Evolutionary conservation across 1,140 invertebrate genomes (phyloP), one percentile per base, ranked within the genome.

Genomic region (Ceratosolen solmsi): DNA sequence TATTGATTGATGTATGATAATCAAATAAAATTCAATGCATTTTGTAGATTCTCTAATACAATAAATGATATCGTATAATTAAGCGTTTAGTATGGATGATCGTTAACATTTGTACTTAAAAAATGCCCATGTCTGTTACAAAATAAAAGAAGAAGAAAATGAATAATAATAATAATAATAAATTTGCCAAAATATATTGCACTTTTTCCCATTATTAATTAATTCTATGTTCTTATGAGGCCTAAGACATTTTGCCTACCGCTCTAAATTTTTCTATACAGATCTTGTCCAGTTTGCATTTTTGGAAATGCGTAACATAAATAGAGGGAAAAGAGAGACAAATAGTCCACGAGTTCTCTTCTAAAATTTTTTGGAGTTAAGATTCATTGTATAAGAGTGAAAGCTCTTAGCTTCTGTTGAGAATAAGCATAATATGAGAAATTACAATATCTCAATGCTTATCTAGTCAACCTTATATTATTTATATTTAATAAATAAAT

Each of bases 71-170:
- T 70, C 25, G 41, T 4, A 15, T 71, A 30, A 49, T 71, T 27
- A 27, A 25, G 41, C 38, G 41, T 71, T 71, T 0, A 27, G 7
- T 63, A 33, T 54, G 1, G 25, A 73, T 27, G 27, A 22, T 56
- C 3, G 25, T 54, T 13, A n/a, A 56, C 15, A 13, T 33, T 58
- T 75, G 25, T 60, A 41, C 41, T 46, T 65, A 46, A 63, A 1
- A 0, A 60, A 72, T 74, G 79, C 58, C 71, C 71, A 80, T 68
- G 78, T 80, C 68, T 80, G 79, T 65, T 80, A 11, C 17, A 49
- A 74, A 46, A 74, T 17, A 72, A 49, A 27, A 4, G 15, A 54
- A n/a, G n/a, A n/a, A n/a, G n/a, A n/a, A n/a, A n/a, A n/a, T n/a
- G n/a, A n/a, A n/a, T n/a, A n/a, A n/a, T n/a, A n/a, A n/a, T n/a